Evolutionary conservation across 2,888 invertebrate genomes (phyloP), one percentile per base, ranked within the genome.

Genomic region (Cheilosia pagana): DNA sequence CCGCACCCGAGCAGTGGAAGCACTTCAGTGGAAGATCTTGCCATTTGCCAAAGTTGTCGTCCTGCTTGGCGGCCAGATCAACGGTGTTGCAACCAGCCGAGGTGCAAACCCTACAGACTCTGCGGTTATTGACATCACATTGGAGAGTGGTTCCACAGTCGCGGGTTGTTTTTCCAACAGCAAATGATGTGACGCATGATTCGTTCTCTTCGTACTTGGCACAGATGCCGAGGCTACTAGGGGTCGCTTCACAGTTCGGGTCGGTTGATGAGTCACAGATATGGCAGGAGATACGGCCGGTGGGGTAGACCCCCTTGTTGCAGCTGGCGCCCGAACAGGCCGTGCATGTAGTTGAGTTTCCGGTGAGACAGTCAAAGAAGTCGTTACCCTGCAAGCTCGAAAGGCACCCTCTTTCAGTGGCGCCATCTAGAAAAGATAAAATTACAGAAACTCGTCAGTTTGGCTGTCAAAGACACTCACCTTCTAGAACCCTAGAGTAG

Each of bases 21-120:
- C 91, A 91, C 43, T 71, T 86, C 21, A 91, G 75, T 0, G 91
- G 91, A 12, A 91, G 88, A 81, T 91, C 91, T 82, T 91, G 91
- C 91, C 91, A 91, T 85, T 89, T 90, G 67, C 91, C 91, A 19
- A 81, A 88, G 23, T 90, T 91, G 35, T 90, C 88, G 43, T 91
- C 91, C 2, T 87, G 70, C 5, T 60, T 79, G 2, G 23, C 62
- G 0, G 81, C 86, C 68, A 91, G 68, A 23, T 91, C 89, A 2
- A 88, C 63, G 3, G 86, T 86, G 35, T 91, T 91, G 71, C 91
- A 91, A 23, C 89, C 90, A 28, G 88, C 63, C 1, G 87, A 88
- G 0, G 57, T 35, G 70, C 91, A 91, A 53, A 87, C 53, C 3
- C 86, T 81, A 43, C 91, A 91, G 7, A 25, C 85, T 71, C 81